phyloP scores from a whole-genome alignment of 2,113 vertebrate genomes.

The Sinocyclocheilus anshuiensis region DNA sequence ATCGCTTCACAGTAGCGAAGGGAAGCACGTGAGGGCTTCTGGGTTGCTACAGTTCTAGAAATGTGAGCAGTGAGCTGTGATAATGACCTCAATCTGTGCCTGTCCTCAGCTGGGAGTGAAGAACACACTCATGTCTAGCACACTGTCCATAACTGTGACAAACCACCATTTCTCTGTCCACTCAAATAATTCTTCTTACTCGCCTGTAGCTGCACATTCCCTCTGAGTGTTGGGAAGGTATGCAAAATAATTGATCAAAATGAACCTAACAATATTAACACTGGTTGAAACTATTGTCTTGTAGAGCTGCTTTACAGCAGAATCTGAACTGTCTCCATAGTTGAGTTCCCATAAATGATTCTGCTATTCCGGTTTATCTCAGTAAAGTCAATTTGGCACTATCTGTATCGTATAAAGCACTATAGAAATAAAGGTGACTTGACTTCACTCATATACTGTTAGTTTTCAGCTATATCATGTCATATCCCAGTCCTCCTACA shows the following conservation, averaged over 20 bases:
- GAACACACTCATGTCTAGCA: not conserved
- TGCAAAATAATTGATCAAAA: not conserved
- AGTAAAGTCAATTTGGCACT: too few relatives aligned
- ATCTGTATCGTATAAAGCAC: too few relatives aligned
- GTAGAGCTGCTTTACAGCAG: too few relatives aligned
- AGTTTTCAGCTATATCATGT: too few relatives aligned
- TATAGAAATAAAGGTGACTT: too few relatives aligned
- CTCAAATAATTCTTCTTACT: not conserved
- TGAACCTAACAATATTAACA: not conserved
- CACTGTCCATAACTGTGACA: not conserved
- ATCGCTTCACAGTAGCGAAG: not conserved
- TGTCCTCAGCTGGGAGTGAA: not conserved
- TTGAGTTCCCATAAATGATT: too few relatives aligned
- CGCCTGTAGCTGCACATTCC: not conserved
- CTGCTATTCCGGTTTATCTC: too few relatives aligned
- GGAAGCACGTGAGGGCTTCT: not conserved
- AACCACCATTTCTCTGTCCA: not conserved
- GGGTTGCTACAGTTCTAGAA: not conserved
- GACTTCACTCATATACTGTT: too few relatives aligned
- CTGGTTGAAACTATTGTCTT: not conserved
- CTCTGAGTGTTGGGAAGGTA: not conserved
- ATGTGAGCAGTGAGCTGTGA: not conserved
- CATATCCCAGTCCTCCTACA: too few relatives aligned
- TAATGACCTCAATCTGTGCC: constrained; percentile 6
- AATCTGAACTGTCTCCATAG: too few relatives aligned